Base-by-base conservation (phyloP, 30 jellyfish, hydroid and myxozoan genomes). In the Turritopsis dohrnii region DNA sequence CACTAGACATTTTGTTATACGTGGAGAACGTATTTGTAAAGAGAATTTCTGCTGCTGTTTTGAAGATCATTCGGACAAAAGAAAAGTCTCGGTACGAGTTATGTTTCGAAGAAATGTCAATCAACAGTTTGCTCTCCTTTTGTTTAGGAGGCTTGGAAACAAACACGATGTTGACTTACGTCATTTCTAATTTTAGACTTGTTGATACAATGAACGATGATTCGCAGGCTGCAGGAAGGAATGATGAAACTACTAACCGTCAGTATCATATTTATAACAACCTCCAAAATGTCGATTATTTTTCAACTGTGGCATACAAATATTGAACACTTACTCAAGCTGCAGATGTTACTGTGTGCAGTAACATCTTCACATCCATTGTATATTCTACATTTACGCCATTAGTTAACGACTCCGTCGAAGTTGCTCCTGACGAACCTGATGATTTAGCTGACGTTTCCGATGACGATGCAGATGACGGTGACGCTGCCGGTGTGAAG, bases 371-470 rank as follows among this genome's bases (percentile, higher is more conserved):
- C n/a, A n/a, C n/a, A n/a, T n/a, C n/a, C n/a, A n/a, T n/a, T n/a
- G n/a, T n/a, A n/a, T n/a, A n/a, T n/a, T n/a, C n/a, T n/a, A n/a
- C n/a, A n/a, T n/a, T n/a, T n/a, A n/a, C 13, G 5, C 5, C 60
- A 41, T 3, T 41, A 41, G 90, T 24, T 66, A 90, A 29, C 60
- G 86, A 72, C 20, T 54, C 74, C 9, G 81, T 81, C 9, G 54
- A 28, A 19, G 53, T 71, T 54, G 90, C 88, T 21, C 96, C 85
- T 27, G 98, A 92, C 27, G 98, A 88, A 75, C 76, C 81, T n/a
- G 96, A 93, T 66, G 96, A 93, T 72, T 85, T 53, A 18, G 98
- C 96, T 28, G 98, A 93, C 80, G 20, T 88, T 21, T 93, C 98
- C 52, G 98, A 93, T 54, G 98, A 88, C 26, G 98, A 93, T 9